phyloP scores from a whole-genome alignment of 2,888 invertebrate genomes.

The Eilema sororculum region DNA sequence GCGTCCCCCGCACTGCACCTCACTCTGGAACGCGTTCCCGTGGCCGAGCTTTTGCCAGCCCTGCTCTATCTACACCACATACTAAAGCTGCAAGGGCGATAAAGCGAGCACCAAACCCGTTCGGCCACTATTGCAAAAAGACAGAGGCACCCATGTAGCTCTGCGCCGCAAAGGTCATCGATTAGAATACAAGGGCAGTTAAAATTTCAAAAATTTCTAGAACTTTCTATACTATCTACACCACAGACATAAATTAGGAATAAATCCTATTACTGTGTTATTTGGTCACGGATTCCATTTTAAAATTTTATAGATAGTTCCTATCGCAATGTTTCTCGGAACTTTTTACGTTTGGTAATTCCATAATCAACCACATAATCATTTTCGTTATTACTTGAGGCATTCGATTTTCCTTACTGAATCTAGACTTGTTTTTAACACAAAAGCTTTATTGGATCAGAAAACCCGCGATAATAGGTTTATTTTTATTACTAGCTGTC shows the following conservation, averaged over 20 bases:
- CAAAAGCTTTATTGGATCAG: not conserved
- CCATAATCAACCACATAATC: not conserved
- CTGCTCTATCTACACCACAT: conserved; percentile 67
- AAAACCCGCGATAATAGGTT: not conserved
- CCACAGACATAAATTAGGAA: not conserved
- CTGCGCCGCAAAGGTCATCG: conserved; percentile 49
- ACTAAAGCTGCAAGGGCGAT: conserved; percentile 73
- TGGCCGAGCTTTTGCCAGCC: conserved; percentile 76
- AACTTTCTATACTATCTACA: conserved; percentile 18
- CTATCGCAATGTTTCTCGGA: not conserved
- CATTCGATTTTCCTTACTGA: not conserved
- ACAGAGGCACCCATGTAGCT: conserved; percentile 51
- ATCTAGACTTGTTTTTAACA: not conserved
- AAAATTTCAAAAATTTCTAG: conserved; percentile 21
- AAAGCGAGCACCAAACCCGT: conserved; percentile 71
- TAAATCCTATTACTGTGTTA: not conserved
- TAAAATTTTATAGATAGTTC: not conserved
- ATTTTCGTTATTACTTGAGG: not conserved
- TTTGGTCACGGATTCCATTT: not conserved
- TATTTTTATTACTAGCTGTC: not conserved
- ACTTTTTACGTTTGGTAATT: not conserved
- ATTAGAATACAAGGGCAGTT: conserved; percentile 51
- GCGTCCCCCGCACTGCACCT: conserved; percentile 54
- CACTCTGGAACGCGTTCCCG: conserved; percentile 69
- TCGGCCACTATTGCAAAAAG: conserved; percentile 61